These are phyloP conservation scores for Tinamus major DNA, from an alignment of 2,797 vertebrate species.

Conservation along the genomic window DNA sequence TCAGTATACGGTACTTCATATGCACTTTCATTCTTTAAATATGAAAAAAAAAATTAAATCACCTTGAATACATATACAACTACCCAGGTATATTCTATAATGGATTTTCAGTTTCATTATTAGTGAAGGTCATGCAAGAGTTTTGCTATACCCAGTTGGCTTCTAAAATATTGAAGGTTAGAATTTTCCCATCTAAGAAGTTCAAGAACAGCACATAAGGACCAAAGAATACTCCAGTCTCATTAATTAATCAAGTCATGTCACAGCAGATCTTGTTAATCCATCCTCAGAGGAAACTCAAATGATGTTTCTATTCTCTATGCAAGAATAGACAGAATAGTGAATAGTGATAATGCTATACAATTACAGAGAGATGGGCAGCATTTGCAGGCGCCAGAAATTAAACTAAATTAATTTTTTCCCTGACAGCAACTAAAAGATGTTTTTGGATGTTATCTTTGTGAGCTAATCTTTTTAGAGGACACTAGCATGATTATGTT, in stretches of 20 bases:
- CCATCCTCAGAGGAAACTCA: constrained; percentile 74
- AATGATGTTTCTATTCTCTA: constrained; percentile 78
- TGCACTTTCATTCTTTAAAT: constrained; percentile 13
- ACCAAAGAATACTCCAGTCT: constrained; percentile 72
- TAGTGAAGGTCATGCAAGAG: constrained; percentile 73
- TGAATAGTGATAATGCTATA: constrained; percentile 66
- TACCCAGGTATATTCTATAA: constrained; percentile 61
- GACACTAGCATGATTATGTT: background rate
- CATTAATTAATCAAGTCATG: constrained; percentile 80
- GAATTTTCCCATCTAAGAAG: constrained; percentile 76
- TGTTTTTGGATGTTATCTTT: background rate
- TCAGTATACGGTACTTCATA: background rate
- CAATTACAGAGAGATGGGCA: constrained; percentile 63
- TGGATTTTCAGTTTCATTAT: constrained; percentile 70
- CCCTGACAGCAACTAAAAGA: background rate
- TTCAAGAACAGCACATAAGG: constrained; percentile 71
- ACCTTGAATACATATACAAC: constrained; percentile 20
- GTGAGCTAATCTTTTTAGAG: constrained; percentile 6
- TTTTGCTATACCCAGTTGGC: constrained; percentile 71
- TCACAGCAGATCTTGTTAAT: constrained; percentile 79
- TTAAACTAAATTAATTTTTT: constrained; percentile 31
- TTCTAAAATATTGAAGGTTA: constrained; percentile 78
- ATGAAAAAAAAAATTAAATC: constrained; percentile 8
- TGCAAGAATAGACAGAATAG: constrained; percentile 76
- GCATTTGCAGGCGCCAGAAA: constrained; percentile 44